A percentile compares a stretch with the other conserved stretches of the same genome.
Evolutionary conservation across 2,797 vertebrate species (phyloP).

Genomic region (Poeciliopsis turneri): DNA sequence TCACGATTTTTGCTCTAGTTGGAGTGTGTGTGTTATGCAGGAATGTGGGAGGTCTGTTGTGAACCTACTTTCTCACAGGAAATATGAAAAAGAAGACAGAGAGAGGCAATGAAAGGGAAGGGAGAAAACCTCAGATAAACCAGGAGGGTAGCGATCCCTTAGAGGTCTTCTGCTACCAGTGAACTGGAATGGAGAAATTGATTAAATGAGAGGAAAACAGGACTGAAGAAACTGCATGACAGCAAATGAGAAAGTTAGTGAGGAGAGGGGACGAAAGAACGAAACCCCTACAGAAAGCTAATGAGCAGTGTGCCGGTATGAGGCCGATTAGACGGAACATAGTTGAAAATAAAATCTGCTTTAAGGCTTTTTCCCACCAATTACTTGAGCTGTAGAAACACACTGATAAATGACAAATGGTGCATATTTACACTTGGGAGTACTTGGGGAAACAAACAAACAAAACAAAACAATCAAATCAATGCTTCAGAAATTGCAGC

Average conservation of each 20-base stretch:
- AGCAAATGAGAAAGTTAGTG: conserved; percentile 26
- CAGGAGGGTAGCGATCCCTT: conserved; percentile 32
- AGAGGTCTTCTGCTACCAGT: conserved; percentile 36
- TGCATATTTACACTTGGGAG: not conserved
- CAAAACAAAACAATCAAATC: not conserved
- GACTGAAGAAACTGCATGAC: conserved; percentile 19
- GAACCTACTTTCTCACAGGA: conserved; percentile 49
- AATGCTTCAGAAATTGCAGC: not conserved
- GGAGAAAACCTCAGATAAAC: conserved; percentile 17
- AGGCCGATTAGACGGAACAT: conserved; percentile 46
- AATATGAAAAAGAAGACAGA: conserved; percentile 23
- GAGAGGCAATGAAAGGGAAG: conserved; percentile 14
- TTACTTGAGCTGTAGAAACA: conserved; percentile 13
- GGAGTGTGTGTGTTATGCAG: conserved; percentile 39
- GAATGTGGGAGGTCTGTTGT: conserved; percentile 57
- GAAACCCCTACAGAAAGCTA: conserved; percentile 73
- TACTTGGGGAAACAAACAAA: not conserved
- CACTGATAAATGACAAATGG: conserved; percentile 4
- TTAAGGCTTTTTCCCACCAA: conserved; percentile 52
- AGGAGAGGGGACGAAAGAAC: conserved; percentile 38
- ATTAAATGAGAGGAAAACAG: conserved; percentile 14
- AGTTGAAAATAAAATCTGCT: conserved; percentile 50
- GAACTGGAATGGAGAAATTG: conserved; percentile 22
- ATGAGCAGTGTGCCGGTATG: conserved; percentile 71
- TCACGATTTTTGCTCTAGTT: conserved; percentile 55